These are phyloP conservation scores for Ptychadena robeensis DNA, from an alignment of 2,797 vertebrate genomes.

Conservation along the genomic window DNA sequence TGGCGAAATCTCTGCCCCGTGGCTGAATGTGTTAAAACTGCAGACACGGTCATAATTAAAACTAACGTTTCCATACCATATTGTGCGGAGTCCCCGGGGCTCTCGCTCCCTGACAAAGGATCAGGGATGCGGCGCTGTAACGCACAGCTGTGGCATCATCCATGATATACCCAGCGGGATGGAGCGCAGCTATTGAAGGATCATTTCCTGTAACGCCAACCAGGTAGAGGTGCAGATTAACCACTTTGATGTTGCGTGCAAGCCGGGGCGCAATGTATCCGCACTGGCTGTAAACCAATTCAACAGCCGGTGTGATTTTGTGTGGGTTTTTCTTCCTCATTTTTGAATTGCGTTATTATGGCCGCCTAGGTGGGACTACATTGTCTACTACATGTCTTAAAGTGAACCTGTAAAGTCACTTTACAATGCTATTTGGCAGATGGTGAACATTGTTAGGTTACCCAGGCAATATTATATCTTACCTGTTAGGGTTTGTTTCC, in stretches of 20 bases:
- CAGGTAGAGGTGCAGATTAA: slow-evolving; percentile 35
- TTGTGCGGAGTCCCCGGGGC: slow-evolving; percentile 33
- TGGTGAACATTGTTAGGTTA: neutral
- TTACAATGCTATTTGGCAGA: neutral
- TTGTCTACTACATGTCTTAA: neutral
- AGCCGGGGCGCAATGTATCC: slow-evolving; percentile 9
- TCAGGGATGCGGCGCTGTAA: slow-evolving; percentile 25
- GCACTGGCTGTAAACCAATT: neutral
- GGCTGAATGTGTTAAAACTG: slow-evolving; percentile 4
- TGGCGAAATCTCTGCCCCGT: neutral
- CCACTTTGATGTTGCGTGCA: slow-evolving; percentile 40
- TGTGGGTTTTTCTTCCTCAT: no score
- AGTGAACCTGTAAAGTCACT: neutral
- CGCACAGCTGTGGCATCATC: slow-evolving; percentile 51
- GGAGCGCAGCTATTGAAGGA: slow-evolving; percentile 28
- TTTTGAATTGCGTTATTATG: neutral
- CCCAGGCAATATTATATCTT: no score
- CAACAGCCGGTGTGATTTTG: neutral
- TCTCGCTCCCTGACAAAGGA: slow-evolving; percentile 34
- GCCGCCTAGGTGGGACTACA: neutral
- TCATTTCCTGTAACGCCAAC: slow-evolving; percentile 43
- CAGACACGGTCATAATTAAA: slow-evolving; percentile 40
- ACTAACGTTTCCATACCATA: slow-evolving; percentile 28
- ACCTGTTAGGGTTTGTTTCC: no score
- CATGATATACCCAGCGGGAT: slow-evolving; percentile 37